Percentiles rank a stretch among this genome's conserved stretches.
phyloP scores from a whole-genome alignment of 92 coral and sea anemone species.

The Umimayanthus chanpuru region DNA sequence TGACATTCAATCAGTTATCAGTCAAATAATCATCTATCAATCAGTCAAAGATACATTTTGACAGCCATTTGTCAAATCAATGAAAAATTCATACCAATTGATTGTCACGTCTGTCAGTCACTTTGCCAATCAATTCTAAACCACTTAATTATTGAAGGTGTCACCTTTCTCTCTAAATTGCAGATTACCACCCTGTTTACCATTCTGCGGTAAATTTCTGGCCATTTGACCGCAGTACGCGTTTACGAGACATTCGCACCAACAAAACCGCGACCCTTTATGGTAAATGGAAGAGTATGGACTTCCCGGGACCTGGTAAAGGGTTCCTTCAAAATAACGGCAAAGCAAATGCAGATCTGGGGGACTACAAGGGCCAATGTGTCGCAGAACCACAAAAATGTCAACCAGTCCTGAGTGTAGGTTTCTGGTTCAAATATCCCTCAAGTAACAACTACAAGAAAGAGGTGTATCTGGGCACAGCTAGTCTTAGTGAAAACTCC shows the following conservation, averaged over 20 bases:
- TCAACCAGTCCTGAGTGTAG: constrained; percentile 58
- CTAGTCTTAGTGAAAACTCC: constrained; percentile 32
- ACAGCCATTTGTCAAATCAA: not conserved
- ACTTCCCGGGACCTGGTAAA: constrained; percentile 57
- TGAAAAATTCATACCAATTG: not conserved
- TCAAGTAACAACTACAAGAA: constrained; percentile 26
- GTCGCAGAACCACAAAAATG: constrained; percentile 71
- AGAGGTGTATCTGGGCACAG: constrained; percentile 68
- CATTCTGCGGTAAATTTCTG: constrained; percentile 63
- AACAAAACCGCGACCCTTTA: constrained; percentile 56
- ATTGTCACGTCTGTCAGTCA: too few relatives aligned
- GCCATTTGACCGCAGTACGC: constrained; percentile 68
- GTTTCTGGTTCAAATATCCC: constrained; percentile 72
- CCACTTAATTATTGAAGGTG: not conserved
- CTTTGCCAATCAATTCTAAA: not conserved
- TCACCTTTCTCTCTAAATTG: not conserved
- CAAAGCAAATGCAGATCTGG: constrained; percentile 62
- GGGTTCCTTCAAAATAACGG: constrained; percentile 58
- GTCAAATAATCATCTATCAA: not conserved
- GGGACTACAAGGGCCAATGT: constrained; percentile 62
- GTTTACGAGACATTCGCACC: constrained; percentile 55
- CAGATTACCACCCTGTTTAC: constrained; percentile 33
- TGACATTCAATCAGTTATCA: not conserved
- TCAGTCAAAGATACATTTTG: not conserved
- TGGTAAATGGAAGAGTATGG: constrained; percentile 51